phyloP scores from a whole-genome alignment of 2,797 vertebrate species.

The Semaprochilodus insignis region DNA sequence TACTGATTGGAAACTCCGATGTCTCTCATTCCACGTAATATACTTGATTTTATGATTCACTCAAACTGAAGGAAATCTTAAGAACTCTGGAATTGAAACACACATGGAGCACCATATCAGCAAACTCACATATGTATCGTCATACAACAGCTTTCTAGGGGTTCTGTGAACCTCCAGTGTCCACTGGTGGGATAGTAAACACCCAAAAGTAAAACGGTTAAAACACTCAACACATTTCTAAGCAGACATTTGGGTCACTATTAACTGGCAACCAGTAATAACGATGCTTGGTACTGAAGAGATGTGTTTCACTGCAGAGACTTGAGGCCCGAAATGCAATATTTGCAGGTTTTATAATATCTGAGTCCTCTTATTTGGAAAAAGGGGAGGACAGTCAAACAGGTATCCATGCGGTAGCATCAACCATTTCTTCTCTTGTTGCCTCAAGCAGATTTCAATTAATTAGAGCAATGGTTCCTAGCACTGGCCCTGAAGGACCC shows the following conservation, averaged over 20 bases:
- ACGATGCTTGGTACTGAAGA: neutral
- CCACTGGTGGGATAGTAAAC: neutral
- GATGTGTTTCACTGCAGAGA: neutral
- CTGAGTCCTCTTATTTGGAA: neutral
- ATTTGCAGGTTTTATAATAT: too few species aligned
- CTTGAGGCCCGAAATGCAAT: too few species aligned
- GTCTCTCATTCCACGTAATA: neutral
- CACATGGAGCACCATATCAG: neutral
- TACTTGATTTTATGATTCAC: neutral
- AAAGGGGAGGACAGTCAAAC: neutral
- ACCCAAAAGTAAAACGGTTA: too few species aligned
- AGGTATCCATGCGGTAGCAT: neutral
- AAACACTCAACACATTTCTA: neutral
- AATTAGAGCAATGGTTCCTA: neutral
- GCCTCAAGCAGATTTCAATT: neutral
- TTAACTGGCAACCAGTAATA: neutral
- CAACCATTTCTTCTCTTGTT: neutral
- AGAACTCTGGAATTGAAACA: neutral
- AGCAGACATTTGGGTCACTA: neutral
- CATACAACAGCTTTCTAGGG: neutral
- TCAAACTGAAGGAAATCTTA: neutral
- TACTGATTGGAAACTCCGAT: neutral
- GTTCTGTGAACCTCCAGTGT: neutral
- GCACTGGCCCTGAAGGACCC: too few species aligned
- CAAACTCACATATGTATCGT: neutral